phyloP scores from a whole-genome alignment of 2,888 invertebrate species.

The Apamea crenata region DNA sequence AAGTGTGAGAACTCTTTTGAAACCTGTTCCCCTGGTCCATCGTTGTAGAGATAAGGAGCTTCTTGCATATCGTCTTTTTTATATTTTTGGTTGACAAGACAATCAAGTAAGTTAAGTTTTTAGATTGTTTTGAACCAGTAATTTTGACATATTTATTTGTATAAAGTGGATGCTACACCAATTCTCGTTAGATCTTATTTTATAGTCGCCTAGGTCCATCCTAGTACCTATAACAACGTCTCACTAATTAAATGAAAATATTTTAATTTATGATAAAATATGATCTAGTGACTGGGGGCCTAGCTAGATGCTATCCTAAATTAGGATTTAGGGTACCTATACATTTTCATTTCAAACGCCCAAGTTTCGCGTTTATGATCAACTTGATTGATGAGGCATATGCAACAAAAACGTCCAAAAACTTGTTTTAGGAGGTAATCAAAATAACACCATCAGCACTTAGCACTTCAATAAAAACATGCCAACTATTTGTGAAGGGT shows the following conservation, averaged over 20 bases:
- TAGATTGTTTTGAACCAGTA: background rate
- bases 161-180: background rate
- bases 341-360: background rate
- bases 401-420: background rate
- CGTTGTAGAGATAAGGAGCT: background rate
- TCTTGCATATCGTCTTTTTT: background rate
- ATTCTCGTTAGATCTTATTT: background rate
- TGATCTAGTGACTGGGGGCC: background rate
- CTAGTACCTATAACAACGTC: too few species aligned
- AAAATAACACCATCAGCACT: conserved; percentile 30
- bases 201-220: background rate
- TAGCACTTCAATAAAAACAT: conserved; percentile 42
- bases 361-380: background rate
- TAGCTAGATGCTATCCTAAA: background rate
- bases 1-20: conserved; percentile 61
- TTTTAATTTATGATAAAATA: background rate
- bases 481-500: conserved; percentile 16
- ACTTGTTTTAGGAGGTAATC: background rate
- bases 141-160: background rate
- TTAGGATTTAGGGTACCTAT: background rate
- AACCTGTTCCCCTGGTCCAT: conserved; percentile 31
- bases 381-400: background rate
- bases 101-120: background rate
- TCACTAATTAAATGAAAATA: too few species aligned
- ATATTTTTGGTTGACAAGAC: background rate